Evolutionary conservation across 2,888 invertebrate genomes (phyloP), one percentile per base, ranked within the genome.

Genomic region (Cancer borealis): DNA sequence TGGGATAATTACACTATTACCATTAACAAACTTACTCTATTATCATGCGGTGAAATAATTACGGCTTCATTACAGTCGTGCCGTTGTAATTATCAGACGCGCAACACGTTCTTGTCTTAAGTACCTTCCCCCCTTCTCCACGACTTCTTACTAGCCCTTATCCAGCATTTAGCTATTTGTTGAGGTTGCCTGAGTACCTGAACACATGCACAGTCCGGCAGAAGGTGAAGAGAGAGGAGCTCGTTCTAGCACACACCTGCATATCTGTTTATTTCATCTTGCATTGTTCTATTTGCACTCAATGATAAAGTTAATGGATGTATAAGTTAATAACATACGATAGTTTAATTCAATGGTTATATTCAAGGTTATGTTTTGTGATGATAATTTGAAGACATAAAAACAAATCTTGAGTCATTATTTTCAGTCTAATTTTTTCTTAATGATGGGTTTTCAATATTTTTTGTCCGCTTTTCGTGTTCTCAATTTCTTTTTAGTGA

Each of bases 11-110:
- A 90, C 30, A 46, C 26, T 8, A 90, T 47, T 26, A 21, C 6
- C 47, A 90, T 30, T 30, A 47, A 90, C 90, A 90, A 79, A 49
- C 90, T 26, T 54, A 46, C 90, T 26, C 45, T 30, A 54, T 46
- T 90, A 30, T 46, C 90, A 26, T 54, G 47, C 46, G 90, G 49
- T 49, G 30, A 30, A 49, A 49, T 54, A 90, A 49, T 90, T 45
- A 47, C 88, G n/a, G 21, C n/a, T 90, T 90, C 47, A 90, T 90
- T 49, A 54, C 90, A 49, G 30, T 5, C 90, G 45, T 30, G 79
- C 26, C 10, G 26, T 30, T 21, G 30, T 79, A 79, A 79, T 79
- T 79, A 79, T 12, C 79, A 26, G 30, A 30, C 79, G 30, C 26
- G 30, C 79, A 79, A 79, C 79, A 79, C 79, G 79, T 79, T 30